Conservation (phyloP, 2,888 invertebrate genomes). For the Neocrepidodera transversa region DNA sequence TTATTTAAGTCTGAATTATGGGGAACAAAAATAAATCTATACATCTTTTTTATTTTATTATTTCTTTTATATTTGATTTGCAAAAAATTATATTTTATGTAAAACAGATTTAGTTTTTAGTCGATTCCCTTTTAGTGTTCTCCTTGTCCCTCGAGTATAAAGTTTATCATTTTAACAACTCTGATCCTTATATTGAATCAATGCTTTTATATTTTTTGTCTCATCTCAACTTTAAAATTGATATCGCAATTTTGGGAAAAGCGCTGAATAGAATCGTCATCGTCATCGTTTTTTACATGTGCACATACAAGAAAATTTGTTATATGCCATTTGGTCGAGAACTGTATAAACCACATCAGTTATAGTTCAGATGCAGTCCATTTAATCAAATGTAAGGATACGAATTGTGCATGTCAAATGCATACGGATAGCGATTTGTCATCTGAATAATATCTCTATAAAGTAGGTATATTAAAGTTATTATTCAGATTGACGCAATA, state of each 20-base stretch:
- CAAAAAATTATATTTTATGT: no score
- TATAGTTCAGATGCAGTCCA: conserved; percentile 11
- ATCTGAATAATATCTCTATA: conserved; percentile 8
- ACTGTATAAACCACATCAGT: conserved; percentile 5
- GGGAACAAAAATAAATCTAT: no score
- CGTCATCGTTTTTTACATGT: conserved; percentile 1
- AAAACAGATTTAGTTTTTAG: no score
- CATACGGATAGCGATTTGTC: conserved; percentile 9
- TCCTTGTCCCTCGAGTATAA: neutral
- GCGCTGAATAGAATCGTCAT: conserved; percentile 1
- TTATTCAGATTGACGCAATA: neutral
- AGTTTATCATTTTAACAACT: conserved; percentile 1
- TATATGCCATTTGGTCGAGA: conserved; percentile 3
- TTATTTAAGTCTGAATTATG: no score
- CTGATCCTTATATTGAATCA: neutral
- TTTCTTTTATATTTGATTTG: no score
- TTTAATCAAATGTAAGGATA: conserved; percentile 16
- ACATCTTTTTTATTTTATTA: no score
- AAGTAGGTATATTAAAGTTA: conserved; percentile 4
- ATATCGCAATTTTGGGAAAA: conserved; percentile 10
- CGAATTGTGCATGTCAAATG: conserved; percentile 6
- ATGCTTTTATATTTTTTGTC: conserved; percentile 1
- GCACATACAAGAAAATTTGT: neutral
- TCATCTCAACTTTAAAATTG: conserved; percentile 7
- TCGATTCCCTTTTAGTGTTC: no score